Conservation (phyloP, 1,140 invertebrate species). For the Ips typographus region DNA sequence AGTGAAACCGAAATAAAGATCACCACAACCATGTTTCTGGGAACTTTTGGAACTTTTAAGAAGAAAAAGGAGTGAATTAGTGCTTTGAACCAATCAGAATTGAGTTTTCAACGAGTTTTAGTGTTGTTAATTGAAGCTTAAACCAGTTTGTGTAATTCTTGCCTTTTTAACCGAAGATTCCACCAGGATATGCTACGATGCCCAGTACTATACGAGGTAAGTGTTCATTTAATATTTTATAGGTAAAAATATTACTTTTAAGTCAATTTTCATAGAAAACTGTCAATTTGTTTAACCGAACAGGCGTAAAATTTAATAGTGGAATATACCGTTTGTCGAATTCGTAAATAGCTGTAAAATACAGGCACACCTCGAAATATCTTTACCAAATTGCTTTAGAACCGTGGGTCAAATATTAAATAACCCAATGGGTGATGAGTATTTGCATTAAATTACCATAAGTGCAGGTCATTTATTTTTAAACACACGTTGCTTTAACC, state of each 20-base stretch:
- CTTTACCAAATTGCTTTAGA: constrained; percentile 7
- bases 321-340: constrained; percentile 7
- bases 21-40: constrained; percentile 33
- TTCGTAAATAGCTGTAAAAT: constrained; percentile 10
- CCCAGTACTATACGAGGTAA: constrained; percentile 52
- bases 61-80: constrained; percentile 41
- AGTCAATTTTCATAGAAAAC: not conserved
- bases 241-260: not conserved
- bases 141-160: too few relatives aligned
- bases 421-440: not conserved
- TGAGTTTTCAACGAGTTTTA: too few relatives aligned
- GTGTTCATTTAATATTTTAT: constrained; percentile 14
- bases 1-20: not conserved
- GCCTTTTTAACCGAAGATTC: not conserved
- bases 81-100: not conserved
- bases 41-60: constrained; percentile 40
- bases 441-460: constrained; percentile 6
- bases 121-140: too few relatives aligned
- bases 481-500: too few relatives aligned
- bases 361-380: constrained; percentile 2
- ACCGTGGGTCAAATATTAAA: constrained; percentile 8
- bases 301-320: constrained; percentile 5
- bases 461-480: not conserved
- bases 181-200: constrained; percentile 47
- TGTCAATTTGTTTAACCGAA: not conserved